Percentiles rank a stretch among this genome's conserved stretches.
These are phyloP conservation scores for Callipepla californica DNA, from an alignment of 2,113 vertebrate genomes.

Conservation along the genomic window DNA sequence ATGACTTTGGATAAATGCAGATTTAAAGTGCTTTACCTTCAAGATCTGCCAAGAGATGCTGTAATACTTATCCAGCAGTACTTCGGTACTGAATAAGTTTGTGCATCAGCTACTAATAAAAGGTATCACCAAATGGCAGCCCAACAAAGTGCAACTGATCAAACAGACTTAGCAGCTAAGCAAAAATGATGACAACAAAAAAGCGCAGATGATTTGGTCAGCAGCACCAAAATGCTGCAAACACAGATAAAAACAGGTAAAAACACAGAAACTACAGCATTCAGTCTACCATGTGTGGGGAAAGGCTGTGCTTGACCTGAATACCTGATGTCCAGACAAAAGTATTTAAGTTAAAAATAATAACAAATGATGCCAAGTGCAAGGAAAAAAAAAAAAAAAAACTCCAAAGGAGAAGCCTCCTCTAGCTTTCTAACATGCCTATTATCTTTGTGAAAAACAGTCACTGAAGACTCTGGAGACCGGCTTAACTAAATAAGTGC, in stretches of 20 bases:
- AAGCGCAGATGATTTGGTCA: background rate
- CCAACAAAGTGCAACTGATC: background rate
- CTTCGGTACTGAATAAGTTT: background rate
- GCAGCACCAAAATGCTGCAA: background rate
- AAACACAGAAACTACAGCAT: background rate
- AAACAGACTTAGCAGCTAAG: background rate
- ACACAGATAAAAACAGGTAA: background rate
- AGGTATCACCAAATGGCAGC: background rate
- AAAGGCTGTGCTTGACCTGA: background rate
- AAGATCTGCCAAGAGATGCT: background rate
- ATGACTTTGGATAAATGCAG: background rate
- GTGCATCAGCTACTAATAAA: background rate
- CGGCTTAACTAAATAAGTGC: constrained; percentile 15
- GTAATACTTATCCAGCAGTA: background rate
- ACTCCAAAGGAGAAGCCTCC: background rate
- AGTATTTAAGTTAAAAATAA: background rate
- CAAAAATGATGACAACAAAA: background rate
- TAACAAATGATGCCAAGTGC: background rate
- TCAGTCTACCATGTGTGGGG: background rate
- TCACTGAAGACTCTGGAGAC: background rate
- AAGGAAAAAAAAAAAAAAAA: background rate
- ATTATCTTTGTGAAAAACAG: background rate
- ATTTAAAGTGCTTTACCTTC: background rate
- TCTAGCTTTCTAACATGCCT: background rate
- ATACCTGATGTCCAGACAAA: background rate